Base-by-base conservation (phyloP, 53 echinoderm and acorn worm species). In the Paracentrotus lividus region DNA sequence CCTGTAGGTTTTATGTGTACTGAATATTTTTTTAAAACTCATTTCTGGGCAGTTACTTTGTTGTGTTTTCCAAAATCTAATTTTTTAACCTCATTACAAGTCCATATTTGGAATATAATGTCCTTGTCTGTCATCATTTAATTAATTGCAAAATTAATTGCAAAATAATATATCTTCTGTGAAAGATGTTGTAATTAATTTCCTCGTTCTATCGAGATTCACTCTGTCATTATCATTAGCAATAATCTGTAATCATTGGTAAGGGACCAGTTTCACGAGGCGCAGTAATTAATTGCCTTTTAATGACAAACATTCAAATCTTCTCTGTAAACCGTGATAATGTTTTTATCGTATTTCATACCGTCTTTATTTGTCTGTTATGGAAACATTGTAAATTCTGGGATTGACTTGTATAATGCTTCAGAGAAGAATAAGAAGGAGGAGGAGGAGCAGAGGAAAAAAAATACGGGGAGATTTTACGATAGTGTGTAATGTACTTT, bases 251-350 rank as follows among this genome's bases (percentile, higher is more conserved):
- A 18, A 72, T 72, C 18, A 4, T 18, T 40, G 40, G 72, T 72
- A 0, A 72, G 16, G 40, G 20, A 38, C 32, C 20, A 18, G 72
- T 16, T 21, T 18, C 5, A 16, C 20, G 20, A 72, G 72, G 20
- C 40, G 72, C 3, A 72, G 40, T 72, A 72, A 72, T 72, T 72
- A 72, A 72, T 72, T 40, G 5, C 72, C 36, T 40, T 38, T 40
- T 5, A 72, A 18, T 72, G 72, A 72, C 72, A 72, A 72, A 72
- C 21, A 40, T 72, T 21, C 72, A 40, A 72, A 40, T 40, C 72
- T 72, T 38, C 40, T 20, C 72, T 72, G 20, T 72, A 72, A 72
- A 72, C 40, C 5, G 40, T 38, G 40, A 40, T 38, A 15, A 72
- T 72, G 1, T 72, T 72, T 10, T 29, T 3, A 8, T 64, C 31